Conservation (phyloP, 2,888 invertebrate species). For the Dendrolimus pini region DNA sequence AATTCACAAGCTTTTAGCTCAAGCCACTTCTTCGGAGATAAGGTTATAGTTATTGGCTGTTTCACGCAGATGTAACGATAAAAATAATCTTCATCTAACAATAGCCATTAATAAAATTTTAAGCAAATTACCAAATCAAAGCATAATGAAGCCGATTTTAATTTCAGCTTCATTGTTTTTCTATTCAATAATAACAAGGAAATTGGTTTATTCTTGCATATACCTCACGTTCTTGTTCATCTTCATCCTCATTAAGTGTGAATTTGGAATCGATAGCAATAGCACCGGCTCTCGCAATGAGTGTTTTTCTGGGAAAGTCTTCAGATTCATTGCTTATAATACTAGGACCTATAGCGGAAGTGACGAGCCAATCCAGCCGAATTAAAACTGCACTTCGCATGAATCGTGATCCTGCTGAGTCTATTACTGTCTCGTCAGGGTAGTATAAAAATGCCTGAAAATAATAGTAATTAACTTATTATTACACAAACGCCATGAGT, state of each 20-base stretch:
- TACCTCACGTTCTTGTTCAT: constrained; percentile 66
- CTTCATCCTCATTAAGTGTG: constrained; percentile 58
- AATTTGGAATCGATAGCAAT: constrained; percentile 43
- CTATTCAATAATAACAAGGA: too few species aligned
- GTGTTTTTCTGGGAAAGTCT: constrained; percentile 52
- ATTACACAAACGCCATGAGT: too few species aligned
- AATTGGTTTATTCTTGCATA: not conserved
- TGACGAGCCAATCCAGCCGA: constrained; percentile 47
- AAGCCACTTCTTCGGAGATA: too few species aligned
- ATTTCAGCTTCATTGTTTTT: too few species aligned
- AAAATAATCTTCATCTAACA: too few species aligned
- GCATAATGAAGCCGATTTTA: too few species aligned
- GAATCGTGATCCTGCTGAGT: constrained; percentile 36
- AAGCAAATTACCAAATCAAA: too few species aligned
- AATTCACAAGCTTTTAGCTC: too few species aligned
- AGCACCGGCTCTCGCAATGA: constrained; percentile 57
- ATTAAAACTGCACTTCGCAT: constrained; percentile 49
- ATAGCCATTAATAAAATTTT: too few species aligned
- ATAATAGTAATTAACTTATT: not conserved
- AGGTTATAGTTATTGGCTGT: too few species aligned
- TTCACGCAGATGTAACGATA: too few species aligned
- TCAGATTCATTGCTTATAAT: constrained; percentile 19
- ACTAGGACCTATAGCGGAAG: constrained; percentile 40
- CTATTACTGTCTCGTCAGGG: constrained; percentile 44
- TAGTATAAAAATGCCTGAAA: constrained; percentile 60